Percentiles rank a stretch among this genome's conserved stretches.
These are phyloP conservation scores for Muscina levida DNA, from an alignment of 2,888 invertebrate genomes.

Conservation along the genomic window DNA sequence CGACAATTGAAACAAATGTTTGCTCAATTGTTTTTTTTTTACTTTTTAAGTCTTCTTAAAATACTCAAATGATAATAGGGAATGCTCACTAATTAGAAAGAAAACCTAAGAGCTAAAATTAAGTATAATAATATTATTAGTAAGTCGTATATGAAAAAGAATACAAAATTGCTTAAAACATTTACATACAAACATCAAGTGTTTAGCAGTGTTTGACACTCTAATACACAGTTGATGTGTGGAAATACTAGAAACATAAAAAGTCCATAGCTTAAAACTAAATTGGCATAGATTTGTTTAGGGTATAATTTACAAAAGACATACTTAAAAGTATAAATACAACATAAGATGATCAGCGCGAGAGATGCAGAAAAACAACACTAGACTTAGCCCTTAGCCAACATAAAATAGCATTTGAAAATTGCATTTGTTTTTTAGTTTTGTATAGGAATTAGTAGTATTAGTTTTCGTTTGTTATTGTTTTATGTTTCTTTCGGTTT, in stretches of 20 bases:
- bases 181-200: neutral
- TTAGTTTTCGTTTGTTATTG: neutral
- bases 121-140: conserved; percentile 19
- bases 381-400: neutral
- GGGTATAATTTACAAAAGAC: conserved; percentile 28
- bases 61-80: conserved; percentile 5
- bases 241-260: neutral
- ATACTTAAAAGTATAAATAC: conserved; percentile 34
- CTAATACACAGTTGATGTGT: conserved; percentile 11
- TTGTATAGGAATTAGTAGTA: neutral
- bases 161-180: conserved; percentile 17
- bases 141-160: neutral
- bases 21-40: neutral
- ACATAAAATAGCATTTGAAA: conserved; percentile 27
- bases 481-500: conserved; percentile 14
- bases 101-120: conserved; percentile 9
- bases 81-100: conserved; percentile 5
- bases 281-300: conserved; percentile 45
- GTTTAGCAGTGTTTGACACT: conserved; percentile 50
- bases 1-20: neutral
- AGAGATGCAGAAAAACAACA: conserved; percentile 4
- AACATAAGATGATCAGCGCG: conserved; percentile 6
- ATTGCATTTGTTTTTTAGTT: neutral
- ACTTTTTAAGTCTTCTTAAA: neutral
- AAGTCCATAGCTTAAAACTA: conserved; percentile 50